phyloP scores from a whole-genome alignment of 92 coral and sea anemone genomes.

The Zoanthus sociatus region DNA sequence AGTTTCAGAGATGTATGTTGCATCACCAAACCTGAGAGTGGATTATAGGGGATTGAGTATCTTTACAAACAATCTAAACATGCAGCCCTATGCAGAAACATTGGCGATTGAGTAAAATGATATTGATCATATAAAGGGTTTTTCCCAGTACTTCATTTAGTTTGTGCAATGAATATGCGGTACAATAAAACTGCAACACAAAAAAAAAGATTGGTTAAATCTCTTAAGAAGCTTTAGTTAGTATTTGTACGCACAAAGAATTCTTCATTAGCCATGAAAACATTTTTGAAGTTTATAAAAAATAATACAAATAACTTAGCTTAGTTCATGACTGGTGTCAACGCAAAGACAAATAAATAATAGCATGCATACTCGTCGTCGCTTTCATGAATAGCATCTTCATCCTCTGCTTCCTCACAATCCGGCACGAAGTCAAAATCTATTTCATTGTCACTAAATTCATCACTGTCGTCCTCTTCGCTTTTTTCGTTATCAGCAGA shows the following conservation, averaged over 20 bases:
- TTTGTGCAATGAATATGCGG: not conserved
- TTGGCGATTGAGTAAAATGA: not conserved
- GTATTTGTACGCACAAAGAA: no score
- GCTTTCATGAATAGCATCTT: no score
- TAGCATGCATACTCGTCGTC: no score
- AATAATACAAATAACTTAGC: no score
- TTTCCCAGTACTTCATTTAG: not conserved
- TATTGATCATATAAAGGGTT: not conserved
- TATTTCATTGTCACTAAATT: no score
- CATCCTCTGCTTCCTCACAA: no score
- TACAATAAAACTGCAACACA: not conserved
- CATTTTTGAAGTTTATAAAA: no score
- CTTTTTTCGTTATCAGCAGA: not conserved
- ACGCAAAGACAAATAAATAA: constrained; percentile 6
- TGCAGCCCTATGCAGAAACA: not conserved
- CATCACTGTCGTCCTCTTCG: no score
- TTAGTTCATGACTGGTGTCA: not conserved
- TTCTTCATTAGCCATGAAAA: not conserved
- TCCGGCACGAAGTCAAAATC: no score
- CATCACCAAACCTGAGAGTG: not conserved
- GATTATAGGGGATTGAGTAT: no score
- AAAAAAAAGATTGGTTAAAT: not conserved
- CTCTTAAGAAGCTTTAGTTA: no score
- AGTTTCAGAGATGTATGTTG: constrained; percentile 3
- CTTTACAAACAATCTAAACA: not conserved